Conservation (phyloP, 2,888 invertebrate species). For the Nysson spinosus region DNA sequence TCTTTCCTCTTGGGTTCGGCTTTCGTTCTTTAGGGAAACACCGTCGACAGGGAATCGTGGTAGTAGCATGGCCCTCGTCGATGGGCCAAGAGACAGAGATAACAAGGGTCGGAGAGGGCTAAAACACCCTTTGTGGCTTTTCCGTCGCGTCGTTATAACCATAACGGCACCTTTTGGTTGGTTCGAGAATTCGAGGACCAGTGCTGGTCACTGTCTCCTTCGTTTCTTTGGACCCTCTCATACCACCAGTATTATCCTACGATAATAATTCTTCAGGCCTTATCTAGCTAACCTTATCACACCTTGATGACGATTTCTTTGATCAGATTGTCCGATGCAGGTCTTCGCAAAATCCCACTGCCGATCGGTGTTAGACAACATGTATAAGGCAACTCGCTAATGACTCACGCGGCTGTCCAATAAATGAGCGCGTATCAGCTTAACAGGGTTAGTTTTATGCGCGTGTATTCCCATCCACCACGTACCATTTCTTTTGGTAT, state of each 20-base stretch:
- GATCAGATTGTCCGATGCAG: conserved; percentile 20
- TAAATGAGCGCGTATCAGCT: too few relatives aligned
- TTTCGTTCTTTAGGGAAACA: conserved; percentile 4
- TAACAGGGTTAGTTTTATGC: too few relatives aligned
- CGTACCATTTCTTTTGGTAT: conserved; percentile 51
- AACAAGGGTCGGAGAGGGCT: conserved; percentile 67
- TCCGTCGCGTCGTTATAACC: conserved; percentile 67
- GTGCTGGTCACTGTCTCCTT: conserved; percentile 17
- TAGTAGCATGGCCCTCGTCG: conserved; percentile 23
- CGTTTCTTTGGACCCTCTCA: conserved; percentile 2
- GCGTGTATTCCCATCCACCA: conserved; percentile 43
- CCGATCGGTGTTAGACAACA: too few relatives aligned
- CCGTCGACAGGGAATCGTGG: conserved; percentile 9
- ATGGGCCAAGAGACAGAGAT: conserved; percentile 62
- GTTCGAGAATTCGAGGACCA: conserved; percentile 29
- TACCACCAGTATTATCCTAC: not conserved
- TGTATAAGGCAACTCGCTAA: too few relatives aligned
- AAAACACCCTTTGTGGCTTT: conserved; percentile 61
- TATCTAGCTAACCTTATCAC: conserved; percentile 35
- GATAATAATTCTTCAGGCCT: not conserved
- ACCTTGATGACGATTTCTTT: conserved; percentile 53
- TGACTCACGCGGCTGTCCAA: too few relatives aligned
- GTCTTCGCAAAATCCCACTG: conserved; percentile 53
- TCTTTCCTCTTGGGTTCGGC: conserved; percentile 12
- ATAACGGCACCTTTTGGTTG: conserved; percentile 61